These are phyloP conservation scores for Aphidius gifuensis DNA, from an alignment of 1,140 invertebrate genomes.

Conservation along the genomic window DNA sequence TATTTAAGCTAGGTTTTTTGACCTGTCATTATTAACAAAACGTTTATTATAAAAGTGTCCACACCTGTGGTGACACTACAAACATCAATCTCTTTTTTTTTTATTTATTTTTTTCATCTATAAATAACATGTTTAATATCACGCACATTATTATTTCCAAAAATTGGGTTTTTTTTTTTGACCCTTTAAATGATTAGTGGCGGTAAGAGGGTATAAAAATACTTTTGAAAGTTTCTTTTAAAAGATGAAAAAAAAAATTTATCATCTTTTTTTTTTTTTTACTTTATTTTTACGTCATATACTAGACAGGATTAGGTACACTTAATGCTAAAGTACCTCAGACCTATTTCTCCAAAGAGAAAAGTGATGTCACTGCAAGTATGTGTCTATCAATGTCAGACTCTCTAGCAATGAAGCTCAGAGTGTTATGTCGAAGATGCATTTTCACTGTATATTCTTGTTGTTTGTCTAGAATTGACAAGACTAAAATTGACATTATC, in stretches of 20 bases:
- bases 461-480: neutral
- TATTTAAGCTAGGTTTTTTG: slow-evolving; percentile 35
- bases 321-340: slow-evolving; percentile 15
- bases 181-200: slow-evolving; percentile 23
- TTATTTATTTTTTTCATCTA: slow-evolving; percentile 5
- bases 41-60: slow-evolving; percentile 54
- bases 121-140: neutral
- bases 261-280: slow-evolving; percentile 6
- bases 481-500: neutral
- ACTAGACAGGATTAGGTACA: slow-evolving; percentile 5
- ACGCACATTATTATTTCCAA: too few relatives aligned
- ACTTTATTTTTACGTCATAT: slow-evolving; percentile 21
- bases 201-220: neutral
- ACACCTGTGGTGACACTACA: slow-evolving; percentile 51
- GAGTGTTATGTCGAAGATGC: slow-evolving; percentile 6
- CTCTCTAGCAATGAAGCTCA: neutral
- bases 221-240: neutral
- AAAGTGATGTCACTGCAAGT: slow-evolving; percentile 29
- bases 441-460: neutral
- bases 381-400: slow-evolving; percentile 38
- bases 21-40: slow-evolving; percentile 21
- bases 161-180: too few relatives aligned
- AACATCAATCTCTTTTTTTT: slow-evolving; percentile 4
- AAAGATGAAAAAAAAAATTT: too few relatives aligned
- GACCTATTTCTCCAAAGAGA: slow-evolving; percentile 5